Conservation (phyloP, 2,113 vertebrate genomes). For the Gracilinanus agilis region DNA sequence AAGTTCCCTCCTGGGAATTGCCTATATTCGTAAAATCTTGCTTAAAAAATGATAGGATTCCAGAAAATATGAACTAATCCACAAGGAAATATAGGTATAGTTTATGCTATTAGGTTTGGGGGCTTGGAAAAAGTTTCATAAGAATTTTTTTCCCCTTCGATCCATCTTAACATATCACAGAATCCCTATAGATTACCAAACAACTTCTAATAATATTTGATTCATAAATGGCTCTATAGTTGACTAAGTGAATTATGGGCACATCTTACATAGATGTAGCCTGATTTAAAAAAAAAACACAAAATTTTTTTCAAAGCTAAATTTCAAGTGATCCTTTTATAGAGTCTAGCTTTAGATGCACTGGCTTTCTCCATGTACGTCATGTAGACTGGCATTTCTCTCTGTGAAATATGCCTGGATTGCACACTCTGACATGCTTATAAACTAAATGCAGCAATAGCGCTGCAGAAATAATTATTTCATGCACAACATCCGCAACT, state of each 20-base stretch:
- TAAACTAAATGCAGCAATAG: conserved; percentile 76
- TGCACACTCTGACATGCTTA: conserved; percentile 75
- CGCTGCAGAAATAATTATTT: conserved; percentile 81
- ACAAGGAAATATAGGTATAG: not conserved
- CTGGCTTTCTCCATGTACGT: conserved; percentile 63
- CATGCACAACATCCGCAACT: conserved; percentile 70
- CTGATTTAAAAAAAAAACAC: not conserved
- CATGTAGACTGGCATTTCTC: conserved; percentile 64
- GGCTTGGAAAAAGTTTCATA: not conserved
- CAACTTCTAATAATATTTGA: conserved; percentile 34
- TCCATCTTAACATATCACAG: not conserved
- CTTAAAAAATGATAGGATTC: conserved; percentile 19
- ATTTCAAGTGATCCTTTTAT: conserved; percentile 56
- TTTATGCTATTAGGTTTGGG: not conserved
- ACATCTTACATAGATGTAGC: not conserved
- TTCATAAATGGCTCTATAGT: conserved; percentile 40
- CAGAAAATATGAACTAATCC: not conserved
- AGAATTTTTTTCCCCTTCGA: not conserved
- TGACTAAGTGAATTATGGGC: conserved; percentile 9
- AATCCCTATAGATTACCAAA: conserved; percentile 60
- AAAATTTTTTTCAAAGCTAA: conserved; percentile 41
- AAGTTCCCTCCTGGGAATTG: not conserved
- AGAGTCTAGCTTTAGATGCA: conserved; percentile 13
- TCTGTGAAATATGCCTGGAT: conserved; percentile 73
- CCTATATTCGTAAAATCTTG: not conserved